Evolutionary conservation across 2,113 vertebrate genomes (phyloP).

Genomic region (Phaethornis superciliosus): DNA sequence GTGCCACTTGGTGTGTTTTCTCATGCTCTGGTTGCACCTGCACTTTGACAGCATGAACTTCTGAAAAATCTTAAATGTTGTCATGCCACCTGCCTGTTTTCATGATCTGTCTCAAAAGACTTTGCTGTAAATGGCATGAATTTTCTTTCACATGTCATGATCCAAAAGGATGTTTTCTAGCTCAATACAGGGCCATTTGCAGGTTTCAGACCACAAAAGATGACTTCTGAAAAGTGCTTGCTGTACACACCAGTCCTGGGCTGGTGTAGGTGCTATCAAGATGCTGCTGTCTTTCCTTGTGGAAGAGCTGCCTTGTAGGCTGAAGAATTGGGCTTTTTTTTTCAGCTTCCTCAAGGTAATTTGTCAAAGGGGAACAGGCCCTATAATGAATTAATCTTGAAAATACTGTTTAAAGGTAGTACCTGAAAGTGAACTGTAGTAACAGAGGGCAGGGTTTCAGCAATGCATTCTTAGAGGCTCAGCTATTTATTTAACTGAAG

Average conservation of each 20-base stretch:
- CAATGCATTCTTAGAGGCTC: not conserved
- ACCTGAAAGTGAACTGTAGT: not conserved
- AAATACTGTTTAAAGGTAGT: not conserved
- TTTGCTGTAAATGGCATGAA: not conserved
- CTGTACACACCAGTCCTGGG: not conserved
- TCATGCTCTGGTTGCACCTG: not conserved
- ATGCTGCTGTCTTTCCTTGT: not conserved
- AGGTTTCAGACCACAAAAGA: not conserved
- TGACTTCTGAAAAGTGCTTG: not conserved
- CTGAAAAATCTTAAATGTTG: not conserved
- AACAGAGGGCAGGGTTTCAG: not conserved
- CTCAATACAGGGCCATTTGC: not conserved
- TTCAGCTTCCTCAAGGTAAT: not conserved
- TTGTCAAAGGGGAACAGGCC: not conserved
- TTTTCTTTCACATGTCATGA: not conserved
- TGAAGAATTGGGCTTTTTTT: not conserved
- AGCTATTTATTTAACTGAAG: not conserved
- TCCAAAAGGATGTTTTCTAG: not conserved
- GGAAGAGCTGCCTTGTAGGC: not conserved
- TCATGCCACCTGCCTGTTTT: not conserved
- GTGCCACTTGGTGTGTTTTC: not conserved
- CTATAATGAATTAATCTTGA: not conserved
- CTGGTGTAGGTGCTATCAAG: not conserved
- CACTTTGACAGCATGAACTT: not conserved
- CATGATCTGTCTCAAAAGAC: not conserved